Base-by-base conservation (phyloP, 1,140 invertebrate genomes). In the Drosophila biarmipes region DNA sequence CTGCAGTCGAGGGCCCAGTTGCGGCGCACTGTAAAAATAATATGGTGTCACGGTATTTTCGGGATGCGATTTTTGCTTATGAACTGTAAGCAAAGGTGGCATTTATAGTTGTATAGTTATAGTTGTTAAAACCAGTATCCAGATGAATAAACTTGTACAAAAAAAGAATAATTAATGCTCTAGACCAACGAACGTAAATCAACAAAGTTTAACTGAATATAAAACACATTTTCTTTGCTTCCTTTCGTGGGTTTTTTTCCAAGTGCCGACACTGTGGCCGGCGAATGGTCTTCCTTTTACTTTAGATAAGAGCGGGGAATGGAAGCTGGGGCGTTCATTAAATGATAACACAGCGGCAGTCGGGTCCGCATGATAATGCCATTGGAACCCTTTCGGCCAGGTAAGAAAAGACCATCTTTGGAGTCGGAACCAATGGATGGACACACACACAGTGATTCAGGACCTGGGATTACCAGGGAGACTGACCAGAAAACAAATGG, bases 311-410 rank as follows among this genome's bases (percentile, higher is more conserved):
- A 29, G 12, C 31, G 10, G 27, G 42, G 19, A 10, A 29, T 45
- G 38, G 48, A 38, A 67, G 79, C 57, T 55, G 76, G 68, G 49
- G 76, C 72, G 76, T 85, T 84, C 76, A 90, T 90, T 87, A 89
- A 89, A 77, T 87, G 82, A 87, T 87, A 89, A 89, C 49, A 63
- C 49, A 52, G 56, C 73, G 57, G 45, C 67, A 38, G 63, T 58
- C 61, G 73, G 49, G 35, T 46, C 27, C 71, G 55, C 1, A 6
- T 87, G 82, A 89, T 89, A 86, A 86, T 64, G 27, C 34, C 66
- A 52, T 71, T 69, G 55, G 64, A 56, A 67, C 42, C 67, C 67
- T 42, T 51, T 56, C 4, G 27, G 27, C 27, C 42, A 42, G 51
- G 52, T 43, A 66, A 19, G 48, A 19, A 19, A 54, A 54, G n/a